Evolutionary conservation across 2,797 vertebrate species (phyloP), one percentile per base, ranked within the genome.

Genomic region (Esox lucius): DNA sequence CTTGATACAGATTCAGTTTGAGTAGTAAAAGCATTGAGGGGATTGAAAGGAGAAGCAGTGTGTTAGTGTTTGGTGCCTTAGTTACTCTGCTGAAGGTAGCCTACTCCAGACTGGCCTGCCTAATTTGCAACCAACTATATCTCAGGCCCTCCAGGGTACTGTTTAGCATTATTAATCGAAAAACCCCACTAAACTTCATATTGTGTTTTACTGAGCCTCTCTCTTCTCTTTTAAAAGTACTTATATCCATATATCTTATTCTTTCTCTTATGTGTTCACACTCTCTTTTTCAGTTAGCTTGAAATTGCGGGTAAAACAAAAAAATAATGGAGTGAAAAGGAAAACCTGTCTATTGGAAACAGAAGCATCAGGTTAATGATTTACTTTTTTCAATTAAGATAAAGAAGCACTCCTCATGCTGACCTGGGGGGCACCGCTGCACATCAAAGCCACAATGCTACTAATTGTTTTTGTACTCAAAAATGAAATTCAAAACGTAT

Each of bases 351-450:
- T 82, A 85, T 87, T 82, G 87, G 86, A 88, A 88, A 90, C 80
- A 80, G 89, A 90, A 84, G 88, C 89, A 89, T 93, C 92, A 92
- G 90, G 93, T 95, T 94, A 94, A 94, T 94, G 90, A 93, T 93
- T 94, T 92, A 80, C 89, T 93, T 93, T 94, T 94, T 94, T 93
- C 91, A 93, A 94, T 95, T 94, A 92, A 94, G 93, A 94, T 94
- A 91, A 93, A 93, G 90, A 75, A 84, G 76, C 89, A 87, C 88
- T 89, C 85, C 84, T 84, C 87, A 83, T 82, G 75, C 82, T 91
- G 92, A 94, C 92, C 92, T 89, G 87, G 82, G 72, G 92, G 92
- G 86, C 90, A 78, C 75, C 84, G 17, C 78, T 56, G 68, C 75
- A 93, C 93, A 93, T 95, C 93, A 94, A 94, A 94, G 93, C 80